A percentile compares a stretch with the other conserved stretches of the same genome.
These are phyloP conservation scores for Platanista minor DNA, from an alignment of 2,113 vertebrate species.

Conservation along the genomic window DNA sequence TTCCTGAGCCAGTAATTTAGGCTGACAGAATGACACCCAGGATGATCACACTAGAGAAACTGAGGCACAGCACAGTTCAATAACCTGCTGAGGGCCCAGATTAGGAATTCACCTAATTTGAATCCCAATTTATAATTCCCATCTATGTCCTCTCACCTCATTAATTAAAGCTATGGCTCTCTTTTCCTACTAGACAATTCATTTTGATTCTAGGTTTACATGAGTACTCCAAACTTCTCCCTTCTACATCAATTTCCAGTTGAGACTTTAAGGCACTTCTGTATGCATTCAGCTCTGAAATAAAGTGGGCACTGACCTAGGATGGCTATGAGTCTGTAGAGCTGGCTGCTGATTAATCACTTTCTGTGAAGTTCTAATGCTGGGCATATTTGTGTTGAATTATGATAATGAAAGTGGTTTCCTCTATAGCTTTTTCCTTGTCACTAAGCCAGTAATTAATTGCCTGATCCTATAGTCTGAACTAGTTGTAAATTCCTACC, in stretches of 20 bases:
- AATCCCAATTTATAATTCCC: neutral
- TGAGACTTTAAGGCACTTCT: neutral
- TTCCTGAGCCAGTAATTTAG: neutral
- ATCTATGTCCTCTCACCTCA: neutral
- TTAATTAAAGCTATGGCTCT: neutral
- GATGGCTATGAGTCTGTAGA: neutral
- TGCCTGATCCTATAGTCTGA: neutral
- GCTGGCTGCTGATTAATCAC: neutral
- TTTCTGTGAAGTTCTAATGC: neutral
- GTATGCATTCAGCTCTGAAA: neutral
- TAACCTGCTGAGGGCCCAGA: neutral
- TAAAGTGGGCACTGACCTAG: neutral
- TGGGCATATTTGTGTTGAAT: slow-evolving; percentile 23
- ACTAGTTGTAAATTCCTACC: neutral
- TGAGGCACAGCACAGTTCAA: neutral
- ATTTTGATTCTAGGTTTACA: slow-evolving; percentile 18
- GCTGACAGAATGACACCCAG: neutral
- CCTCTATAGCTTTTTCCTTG: neutral
- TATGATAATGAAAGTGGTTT: slow-evolving; percentile 65
- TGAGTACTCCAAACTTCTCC: neutral
- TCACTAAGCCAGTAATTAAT: slow-evolving; percentile 28
- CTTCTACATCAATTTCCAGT: neutral
- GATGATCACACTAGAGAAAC: neutral
- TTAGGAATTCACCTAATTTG: slow-evolving; percentile 1
- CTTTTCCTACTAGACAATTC: neutral